phyloP scores from a whole-genome alignment of 30 jellyfish, hydroid and myxozoan species.

The Aurelia aurita complex sp. Pacific region DNA sequence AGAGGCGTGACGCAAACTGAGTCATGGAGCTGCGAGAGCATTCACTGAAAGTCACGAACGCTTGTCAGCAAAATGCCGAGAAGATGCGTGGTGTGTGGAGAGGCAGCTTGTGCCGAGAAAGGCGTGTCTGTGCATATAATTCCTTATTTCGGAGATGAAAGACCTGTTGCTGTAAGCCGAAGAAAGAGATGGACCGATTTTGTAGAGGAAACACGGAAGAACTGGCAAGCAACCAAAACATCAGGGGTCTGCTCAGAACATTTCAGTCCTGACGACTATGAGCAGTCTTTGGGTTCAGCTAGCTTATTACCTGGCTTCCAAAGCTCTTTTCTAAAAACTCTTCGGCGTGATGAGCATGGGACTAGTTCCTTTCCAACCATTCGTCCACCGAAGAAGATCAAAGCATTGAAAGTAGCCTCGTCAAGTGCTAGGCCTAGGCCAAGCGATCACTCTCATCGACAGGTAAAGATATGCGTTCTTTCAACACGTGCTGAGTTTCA shows the following conservation, averaged over 20 bases:
- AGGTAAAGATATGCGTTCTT: too few species aligned
- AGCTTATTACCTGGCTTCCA: neutral
- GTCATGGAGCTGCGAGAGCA: too few species aligned
- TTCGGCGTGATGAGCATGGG: slow-evolving; percentile 4
- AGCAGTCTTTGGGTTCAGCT: neutral
- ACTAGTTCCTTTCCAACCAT: slow-evolving; percentile 7
- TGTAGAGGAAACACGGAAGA: slow-evolving; percentile 7
- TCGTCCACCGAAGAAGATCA: neutral
- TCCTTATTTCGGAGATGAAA: slow-evolving; percentile 6
- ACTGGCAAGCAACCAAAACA: slow-evolving; percentile 7
- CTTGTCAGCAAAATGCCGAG: neutral
- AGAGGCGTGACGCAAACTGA: too few species aligned
- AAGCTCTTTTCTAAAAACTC: slow-evolving; percentile 4
- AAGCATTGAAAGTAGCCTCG: too few species aligned
- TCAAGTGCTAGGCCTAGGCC: too few species aligned
- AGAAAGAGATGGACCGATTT: slow-evolving; percentile 17
- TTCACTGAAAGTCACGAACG: too few species aligned
- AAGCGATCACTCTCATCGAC: too few species aligned
- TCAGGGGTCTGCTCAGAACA: slow-evolving; percentile 18
- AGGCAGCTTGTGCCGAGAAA: slow-evolving; percentile 11
- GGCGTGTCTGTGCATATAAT: slow-evolving; percentile 16
- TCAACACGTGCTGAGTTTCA: too few species aligned
- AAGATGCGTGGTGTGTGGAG: slow-evolving; percentile 22
- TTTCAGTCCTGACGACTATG: slow-evolving; percentile 9
- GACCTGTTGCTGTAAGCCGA: slow-evolving; percentile 17